Evolutionary conservation across 64 coral and sea anemone species (phyloP), one percentile per base, ranked within the genome.

Genomic region (Montipora cactus): DNA sequence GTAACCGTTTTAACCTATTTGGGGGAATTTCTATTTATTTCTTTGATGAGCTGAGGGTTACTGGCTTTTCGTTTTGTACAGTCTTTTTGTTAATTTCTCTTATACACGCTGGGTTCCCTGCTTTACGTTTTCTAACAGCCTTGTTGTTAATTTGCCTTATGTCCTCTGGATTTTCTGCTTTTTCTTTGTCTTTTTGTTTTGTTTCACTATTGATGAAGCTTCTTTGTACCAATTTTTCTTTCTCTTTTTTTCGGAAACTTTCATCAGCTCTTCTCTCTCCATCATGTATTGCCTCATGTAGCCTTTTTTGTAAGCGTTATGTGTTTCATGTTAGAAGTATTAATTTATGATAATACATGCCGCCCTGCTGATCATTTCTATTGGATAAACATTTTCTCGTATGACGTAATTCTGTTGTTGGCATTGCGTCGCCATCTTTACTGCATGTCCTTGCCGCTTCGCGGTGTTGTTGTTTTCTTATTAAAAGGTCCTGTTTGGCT

Each of bases 221-320:
- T 48, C 49, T 80, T 80, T 80, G 78, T 22, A 21, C 6, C 49
- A 80, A 80, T 50, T 55, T 80, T 21, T 28, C 28, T 28, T 28
- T 10, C 49, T 55, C 78, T 10, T 52, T 79, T 79, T 79, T 79
- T 79, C 77, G 15, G 20, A 50, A 79, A 79, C 20, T 79, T 47
- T 76, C 74, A 76, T 76, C 74, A 76, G 5, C 74, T 76, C 74
- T 76, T 76, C 74, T 76, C 28, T 28, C 74, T 49, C 11, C 49
- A 18, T 55, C 49, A 53, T 80, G 78, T 80, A 80, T 57, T 53
- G 18, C 78, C 78, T 80, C 48, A 53, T 80, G 78, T 80, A 80
- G 49, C 1, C 19, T 57, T 57, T 55, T 57, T 80, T 80, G 78
- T 8, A 80, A 80, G 48, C 78, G 11, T 80, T 57, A 55, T 28